Evolutionary conservation across 2,797 vertebrate genomes (phyloP).

Genomic region (Brachymystax lenok): DNA sequence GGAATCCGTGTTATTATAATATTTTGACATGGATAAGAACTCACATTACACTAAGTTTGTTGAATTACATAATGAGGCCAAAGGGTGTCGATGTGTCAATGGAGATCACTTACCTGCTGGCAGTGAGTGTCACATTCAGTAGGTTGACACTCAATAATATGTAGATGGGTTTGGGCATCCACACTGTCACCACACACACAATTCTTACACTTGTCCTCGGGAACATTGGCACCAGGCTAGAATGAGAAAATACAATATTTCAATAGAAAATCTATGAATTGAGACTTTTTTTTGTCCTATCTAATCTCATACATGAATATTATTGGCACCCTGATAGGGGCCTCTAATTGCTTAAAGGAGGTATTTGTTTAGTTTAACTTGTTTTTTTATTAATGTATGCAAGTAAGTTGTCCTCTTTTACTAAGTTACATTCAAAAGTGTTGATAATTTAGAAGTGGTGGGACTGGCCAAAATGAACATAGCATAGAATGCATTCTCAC

Average conservation of each 20-base stretch:
- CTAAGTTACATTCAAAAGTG: constrained; percentile 8
- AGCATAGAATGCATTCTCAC: constrained; percentile 63
- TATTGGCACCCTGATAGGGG: no score
- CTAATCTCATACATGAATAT: not conserved
- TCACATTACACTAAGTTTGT: not conserved
- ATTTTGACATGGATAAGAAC: not conserved
- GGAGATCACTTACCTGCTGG: constrained; percentile 67
- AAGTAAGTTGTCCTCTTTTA: not conserved
- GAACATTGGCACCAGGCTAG: constrained; percentile 79
- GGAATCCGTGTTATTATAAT: not conserved
- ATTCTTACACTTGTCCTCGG: constrained; percentile 69
- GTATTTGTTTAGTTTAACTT: no score
- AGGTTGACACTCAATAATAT: constrained; percentile 68
- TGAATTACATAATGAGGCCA: not conserved
- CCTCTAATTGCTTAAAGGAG: no score
- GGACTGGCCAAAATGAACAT: constrained; percentile 16
- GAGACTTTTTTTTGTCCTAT: not conserved
- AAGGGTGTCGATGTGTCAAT: not conserved
- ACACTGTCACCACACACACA: not conserved
- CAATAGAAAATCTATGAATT: not conserved
- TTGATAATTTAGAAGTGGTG: not conserved
- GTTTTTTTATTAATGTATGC: not conserved
- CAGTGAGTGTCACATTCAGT: constrained; percentile 74
- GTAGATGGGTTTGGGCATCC: constrained; percentile 50
- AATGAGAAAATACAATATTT: not conserved